Evolutionary conservation across 1,140 invertebrate genomes (phyloP).

Genomic region (Leptoteleia sp.): DNA sequence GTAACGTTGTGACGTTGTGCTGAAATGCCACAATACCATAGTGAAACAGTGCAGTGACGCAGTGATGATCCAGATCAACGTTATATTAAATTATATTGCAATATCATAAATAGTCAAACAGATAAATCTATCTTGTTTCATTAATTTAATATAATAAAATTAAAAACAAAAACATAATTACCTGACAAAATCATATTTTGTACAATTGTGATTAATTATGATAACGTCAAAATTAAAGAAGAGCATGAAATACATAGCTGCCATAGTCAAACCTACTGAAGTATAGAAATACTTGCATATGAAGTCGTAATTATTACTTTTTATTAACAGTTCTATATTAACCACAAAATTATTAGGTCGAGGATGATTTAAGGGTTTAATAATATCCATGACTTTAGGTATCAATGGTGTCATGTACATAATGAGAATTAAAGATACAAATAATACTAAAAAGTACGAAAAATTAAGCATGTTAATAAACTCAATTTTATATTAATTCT

Average conservation of each 20-base stretch:
- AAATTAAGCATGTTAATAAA: no score
- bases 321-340: not conserved
- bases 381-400: slow-evolving; percentile 1
- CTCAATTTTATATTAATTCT: no score
- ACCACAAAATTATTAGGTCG: not conserved
- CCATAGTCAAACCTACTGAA: not conserved
- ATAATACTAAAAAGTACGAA: not conserved
- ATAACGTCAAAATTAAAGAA: not conserved
- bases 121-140: no score
- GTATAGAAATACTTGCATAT: not conserved
- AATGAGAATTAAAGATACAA: not conserved
- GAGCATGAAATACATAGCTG: not conserved
- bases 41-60: no score
- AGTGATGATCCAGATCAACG: no score
- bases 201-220: not conserved
- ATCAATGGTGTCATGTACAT: not conserved
- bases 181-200: not conserved
- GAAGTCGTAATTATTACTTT: not conserved
- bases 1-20: no score
- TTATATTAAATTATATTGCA: no score
- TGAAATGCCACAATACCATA: no score
- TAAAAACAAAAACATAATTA: not conserved
- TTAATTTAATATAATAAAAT: no score
- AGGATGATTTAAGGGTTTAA: not conserved
- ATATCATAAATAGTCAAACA: no score